Base-by-base conservation (phyloP, 2,113 vertebrate genomes). In the Micromys minutus region DNA sequence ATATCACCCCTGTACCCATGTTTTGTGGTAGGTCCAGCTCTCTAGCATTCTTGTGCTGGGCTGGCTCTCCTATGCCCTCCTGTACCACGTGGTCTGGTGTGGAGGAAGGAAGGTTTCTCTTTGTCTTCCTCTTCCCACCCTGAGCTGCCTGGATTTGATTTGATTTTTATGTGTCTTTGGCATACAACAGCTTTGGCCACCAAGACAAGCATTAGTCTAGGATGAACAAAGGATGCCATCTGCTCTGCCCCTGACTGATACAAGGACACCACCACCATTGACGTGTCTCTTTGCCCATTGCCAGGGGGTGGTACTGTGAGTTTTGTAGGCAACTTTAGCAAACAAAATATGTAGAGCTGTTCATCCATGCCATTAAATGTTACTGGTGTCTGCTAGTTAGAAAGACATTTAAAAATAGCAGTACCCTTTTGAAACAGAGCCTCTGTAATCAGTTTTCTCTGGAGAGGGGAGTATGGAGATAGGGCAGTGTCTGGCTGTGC, bases 351-450 rank as follows among this genome's bases (percentile, higher is more conserved):
- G 10, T 39, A 67, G 16, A 80, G 50, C 77, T 93, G 34, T 84
- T 83, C n/a, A 80, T 57, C 36, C 45, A 47, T 50, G 52, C 47
- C n/a, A 88, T 47, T n/a, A 84, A 57, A 69, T 57, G 55, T 86
- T 91, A 52, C 52, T 84, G 75, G 6, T 79, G 63, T 21, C 42
- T 16, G 75, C 31, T 57, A 79, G 52, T 84, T 72, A 92, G 10
- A 65, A 17, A 52, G 45, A 83, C 52, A 69, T 71, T 95, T 93
- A 39, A 15, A 84, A 96, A 47, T 39, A 91, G 86, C 59, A 52
- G 3, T 2, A 42, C 26, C 87, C 3, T 42, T 95, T 24, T 59
- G 22, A 87, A 92, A 87, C 74, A 80, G 69, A 86, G 17, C 11
- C 42, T 57, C 29, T 77, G n/a, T 34, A 55, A 85, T 89, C 77